A percentile compares a stretch with the other conserved stretches of the same genome.
These are phyloP conservation scores for Phorcus lineatus DNA, from an alignment of 2,888 invertebrate species.

Conservation along the genomic window DNA sequence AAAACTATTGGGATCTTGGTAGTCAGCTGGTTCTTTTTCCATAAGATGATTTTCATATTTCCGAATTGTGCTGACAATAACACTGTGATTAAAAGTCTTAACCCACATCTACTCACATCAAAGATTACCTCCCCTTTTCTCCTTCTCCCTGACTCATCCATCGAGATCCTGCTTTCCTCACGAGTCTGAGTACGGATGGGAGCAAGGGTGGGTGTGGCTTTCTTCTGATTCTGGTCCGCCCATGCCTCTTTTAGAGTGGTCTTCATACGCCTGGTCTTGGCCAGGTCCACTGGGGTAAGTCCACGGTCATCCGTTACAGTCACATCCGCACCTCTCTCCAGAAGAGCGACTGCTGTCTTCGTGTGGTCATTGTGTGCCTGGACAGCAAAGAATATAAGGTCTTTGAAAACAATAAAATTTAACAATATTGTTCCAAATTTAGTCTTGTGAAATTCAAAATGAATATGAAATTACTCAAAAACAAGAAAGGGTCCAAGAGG, in stretches of 20 bases:
- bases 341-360: constrained; percentile 59
- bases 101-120: constrained; percentile 58
- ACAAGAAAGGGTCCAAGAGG: too few species aligned
- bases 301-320: constrained; percentile 70
- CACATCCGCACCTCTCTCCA: constrained; percentile 70
- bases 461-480: too few species aligned
- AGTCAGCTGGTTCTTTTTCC: too few species aligned
- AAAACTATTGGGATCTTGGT: too few species aligned
- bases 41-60: too few species aligned
- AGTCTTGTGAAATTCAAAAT: too few species aligned
- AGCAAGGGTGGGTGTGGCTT: constrained; percentile 50
- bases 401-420: too few species aligned
- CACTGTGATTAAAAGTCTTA: too few species aligned
- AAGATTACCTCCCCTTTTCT: constrained; percentile 67
- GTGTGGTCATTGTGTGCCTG: constrained; percentile 73
- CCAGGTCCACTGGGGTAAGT: constrained; percentile 70
- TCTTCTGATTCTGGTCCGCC: constrained; percentile 57
- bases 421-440: too few species aligned
- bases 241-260: constrained; percentile 67
- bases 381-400: neutral
- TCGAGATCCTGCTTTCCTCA: constrained; percentile 28
- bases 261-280: constrained; percentile 69
- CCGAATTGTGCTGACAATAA: too few species aligned
- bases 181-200: constrained; percentile 54
- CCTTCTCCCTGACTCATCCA: constrained; percentile 46